Evolutionary conservation across 1,140 invertebrate species (phyloP).

Genomic region (Drosophila saltans): DNA sequence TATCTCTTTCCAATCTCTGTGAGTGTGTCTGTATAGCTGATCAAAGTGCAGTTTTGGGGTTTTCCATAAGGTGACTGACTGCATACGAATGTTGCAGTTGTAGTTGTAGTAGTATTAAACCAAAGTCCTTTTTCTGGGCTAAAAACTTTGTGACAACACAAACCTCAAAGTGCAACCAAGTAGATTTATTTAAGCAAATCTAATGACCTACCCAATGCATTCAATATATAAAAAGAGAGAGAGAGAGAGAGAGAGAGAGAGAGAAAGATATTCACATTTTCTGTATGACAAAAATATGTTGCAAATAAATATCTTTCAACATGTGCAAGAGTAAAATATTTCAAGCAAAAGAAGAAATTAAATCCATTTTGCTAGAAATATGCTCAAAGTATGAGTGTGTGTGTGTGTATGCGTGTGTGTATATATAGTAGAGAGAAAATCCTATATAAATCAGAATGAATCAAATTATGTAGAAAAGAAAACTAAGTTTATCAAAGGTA

Average conservation of each 20-base stretch:
- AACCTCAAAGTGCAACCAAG: conserved; percentile 4
- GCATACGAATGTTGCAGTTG: too few relatives aligned
- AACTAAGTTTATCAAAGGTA: conserved; percentile 12
- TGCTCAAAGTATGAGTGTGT: too few relatives aligned
- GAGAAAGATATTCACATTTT: neutral
- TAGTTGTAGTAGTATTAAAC: too few relatives aligned
- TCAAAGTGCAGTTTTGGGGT: conserved; percentile 16
- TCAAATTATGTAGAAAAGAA: conserved; percentile 10
- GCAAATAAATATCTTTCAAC: neutral
- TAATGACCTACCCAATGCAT: neutral
- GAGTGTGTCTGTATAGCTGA: neutral
- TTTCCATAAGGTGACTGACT: conserved; percentile 24
- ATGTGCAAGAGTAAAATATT: neutral
- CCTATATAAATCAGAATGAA: neutral
- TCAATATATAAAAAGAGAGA: too few relatives aligned
- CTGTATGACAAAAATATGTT: neutral
- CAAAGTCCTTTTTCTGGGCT: neutral
- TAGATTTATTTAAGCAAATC: conserved; percentile 11
- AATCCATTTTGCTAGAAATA: neutral
- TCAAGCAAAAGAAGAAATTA: conserved; percentile 3
- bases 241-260: neutral
- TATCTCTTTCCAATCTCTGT: neutral
- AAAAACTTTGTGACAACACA: neutral
- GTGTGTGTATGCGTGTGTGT: neutral
- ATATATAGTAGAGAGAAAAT: conserved; percentile 5